A percentile compares a stretch with the other conserved stretches of the same genome.
These are phyloP conservation scores for Regulus satrapa DNA, from an alignment of 2,113 vertebrate genomes.

Conservation along the genomic window DNA sequence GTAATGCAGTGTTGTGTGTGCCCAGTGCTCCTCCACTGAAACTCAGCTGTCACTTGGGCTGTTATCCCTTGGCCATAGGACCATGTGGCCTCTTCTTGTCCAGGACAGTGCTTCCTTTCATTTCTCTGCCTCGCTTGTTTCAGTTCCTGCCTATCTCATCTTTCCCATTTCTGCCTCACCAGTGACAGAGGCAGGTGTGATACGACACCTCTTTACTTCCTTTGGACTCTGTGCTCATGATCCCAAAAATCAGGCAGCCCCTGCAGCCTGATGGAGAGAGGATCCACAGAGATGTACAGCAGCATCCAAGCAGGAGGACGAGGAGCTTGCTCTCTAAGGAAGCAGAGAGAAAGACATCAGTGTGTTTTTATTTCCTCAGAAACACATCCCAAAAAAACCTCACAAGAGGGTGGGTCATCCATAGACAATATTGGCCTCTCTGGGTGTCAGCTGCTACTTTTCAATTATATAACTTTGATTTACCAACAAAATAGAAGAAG, in stretches of 20 bases:
- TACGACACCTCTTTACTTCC: not conserved
- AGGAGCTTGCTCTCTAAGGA: not conserved
- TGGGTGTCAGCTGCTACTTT: not conserved
- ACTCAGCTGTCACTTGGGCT: not conserved
- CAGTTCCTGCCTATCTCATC: not conserved
- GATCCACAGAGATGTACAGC: not conserved
- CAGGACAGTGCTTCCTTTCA: not conserved
- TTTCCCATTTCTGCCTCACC: not conserved
- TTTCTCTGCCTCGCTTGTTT: not conserved
- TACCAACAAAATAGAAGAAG: not conserved
- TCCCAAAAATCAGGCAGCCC: not conserved
- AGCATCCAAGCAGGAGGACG: not conserved
- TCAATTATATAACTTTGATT: not conserved
- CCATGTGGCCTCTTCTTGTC: not conserved
- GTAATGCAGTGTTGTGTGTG: not conserved
- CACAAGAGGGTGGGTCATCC: conserved; percentile 3
- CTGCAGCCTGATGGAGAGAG: not conserved
- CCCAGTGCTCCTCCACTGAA: not conserved
- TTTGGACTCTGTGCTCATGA: not conserved
- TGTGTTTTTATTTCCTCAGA: not conserved
- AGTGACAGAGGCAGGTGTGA: not conserved
- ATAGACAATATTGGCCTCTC: not conserved
- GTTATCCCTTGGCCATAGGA: not conserved
- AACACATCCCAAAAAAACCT: not conserved
- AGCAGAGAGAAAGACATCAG: not conserved